A percentile compares a stretch with the other conserved stretches of the same genome.
phyloP scores from a whole-genome alignment of 2,797 vertebrate species.

The Molothrus aeneus region DNA sequence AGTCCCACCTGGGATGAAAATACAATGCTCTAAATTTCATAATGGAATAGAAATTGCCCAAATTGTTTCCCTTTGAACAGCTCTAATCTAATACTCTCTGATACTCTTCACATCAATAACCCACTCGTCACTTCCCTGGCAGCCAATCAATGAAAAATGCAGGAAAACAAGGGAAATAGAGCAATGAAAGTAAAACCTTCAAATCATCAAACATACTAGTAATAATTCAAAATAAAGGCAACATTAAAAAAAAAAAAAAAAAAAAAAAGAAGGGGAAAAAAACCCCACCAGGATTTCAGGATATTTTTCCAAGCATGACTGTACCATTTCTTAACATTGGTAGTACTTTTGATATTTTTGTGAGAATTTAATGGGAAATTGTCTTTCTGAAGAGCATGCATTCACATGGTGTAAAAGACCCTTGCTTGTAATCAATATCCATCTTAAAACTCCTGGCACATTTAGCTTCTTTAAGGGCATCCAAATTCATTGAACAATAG shows the following conservation, averaged over 20 bases:
- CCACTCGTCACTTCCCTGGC: neutral
- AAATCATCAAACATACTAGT: neutral
- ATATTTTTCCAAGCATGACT: neutral
- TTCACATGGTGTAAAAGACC: neutral
- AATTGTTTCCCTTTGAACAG: neutral
- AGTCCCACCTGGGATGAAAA: neutral
- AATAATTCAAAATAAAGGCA: neutral
- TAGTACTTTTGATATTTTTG: neutral
- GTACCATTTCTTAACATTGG: neutral
- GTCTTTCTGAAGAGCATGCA: fast-evolving
- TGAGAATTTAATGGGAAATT: neutral
- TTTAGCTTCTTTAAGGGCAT: neutral
- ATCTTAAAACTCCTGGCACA: neutral
- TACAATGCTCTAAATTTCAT: neutral
- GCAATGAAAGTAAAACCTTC: neutral
- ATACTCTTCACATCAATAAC: neutral
- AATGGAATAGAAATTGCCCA: neutral
- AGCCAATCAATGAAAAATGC: neutral
- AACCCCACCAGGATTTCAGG: neutral
- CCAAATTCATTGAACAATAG: neutral
- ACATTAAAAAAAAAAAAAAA: neutral
- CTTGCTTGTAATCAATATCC: neutral
- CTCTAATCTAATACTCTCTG: neutral
- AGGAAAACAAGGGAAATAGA: neutral
- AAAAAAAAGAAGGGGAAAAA: no score